Base-by-base conservation (phyloP, 2,113 vertebrate species). In the Lasiurus cinereus region DNA sequence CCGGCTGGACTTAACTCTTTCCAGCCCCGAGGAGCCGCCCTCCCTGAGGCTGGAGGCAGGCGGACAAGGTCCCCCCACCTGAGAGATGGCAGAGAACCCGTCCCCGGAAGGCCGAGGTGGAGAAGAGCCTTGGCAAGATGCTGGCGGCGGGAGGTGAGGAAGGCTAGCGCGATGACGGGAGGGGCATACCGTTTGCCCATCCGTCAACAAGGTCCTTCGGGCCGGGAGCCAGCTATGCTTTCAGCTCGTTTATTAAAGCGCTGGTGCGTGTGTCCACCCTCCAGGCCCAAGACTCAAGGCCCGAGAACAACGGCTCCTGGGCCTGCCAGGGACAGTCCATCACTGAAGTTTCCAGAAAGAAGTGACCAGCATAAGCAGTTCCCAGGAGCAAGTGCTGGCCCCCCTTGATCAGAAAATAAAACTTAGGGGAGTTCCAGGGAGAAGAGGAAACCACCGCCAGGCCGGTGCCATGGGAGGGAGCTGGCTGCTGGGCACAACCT, bases 1-100 rank as follows among this genome's bases (percentile, higher is more conserved):
- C 43, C 5, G 8, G 93, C 88, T 54, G 80, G 52, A 24, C 74
- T 97, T 94, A 96, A 97, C 95, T 91, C 87, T 8, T 97, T 64
- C 62, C 66, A 72, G 80, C 18, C 79, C 70, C 13, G 16, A 67
- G 46, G 69, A 69, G 31, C 3, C 2, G 18, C 18, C 21, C 4
- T 27, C 21, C 46, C n/a, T 16, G 13, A 74, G 33, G 31, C 2
- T 8, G 29, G 27, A 50, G 66, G 72, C n/a, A 5, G 27, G 52
- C 4, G 2, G 19, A 18, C 2, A 7, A 33, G 54, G 52, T 9
- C 31, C 12, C 31, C 12, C 29, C 5, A 2, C 74, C 22, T 18
- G 15, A 14, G 83, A 46, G 95, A 83, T 62, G 4, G 77, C 10
- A 48, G 91, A 76, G 33, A 50, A 80, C 46, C 62, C 11, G 9